A percentile compares a stretch with the other conserved stretches of the same genome.
Evolutionary conservation across 1,140 invertebrate species (phyloP).

Genomic region (Drosophila ambigua): DNA sequence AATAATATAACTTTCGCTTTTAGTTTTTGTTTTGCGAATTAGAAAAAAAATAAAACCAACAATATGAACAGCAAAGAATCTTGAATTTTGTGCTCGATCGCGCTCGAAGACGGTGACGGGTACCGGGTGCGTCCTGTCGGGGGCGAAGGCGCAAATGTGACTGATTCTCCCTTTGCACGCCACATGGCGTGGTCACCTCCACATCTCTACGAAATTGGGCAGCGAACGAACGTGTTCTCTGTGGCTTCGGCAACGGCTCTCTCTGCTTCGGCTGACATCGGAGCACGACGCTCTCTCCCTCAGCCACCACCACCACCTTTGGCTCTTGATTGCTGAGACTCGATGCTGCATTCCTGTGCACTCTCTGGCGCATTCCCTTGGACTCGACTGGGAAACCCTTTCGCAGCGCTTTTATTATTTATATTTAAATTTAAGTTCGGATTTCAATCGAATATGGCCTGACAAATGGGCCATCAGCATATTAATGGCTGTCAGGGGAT

Average conservation of each 20-base stretch:
- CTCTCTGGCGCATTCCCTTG: constrained; percentile 9
- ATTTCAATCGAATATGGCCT: constrained; percentile 31
- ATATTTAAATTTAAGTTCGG: constrained; percentile 49
- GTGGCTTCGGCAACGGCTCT: not conserved
- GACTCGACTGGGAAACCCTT: constrained; percentile 8
- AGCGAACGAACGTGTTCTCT: not conserved
- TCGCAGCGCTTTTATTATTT: not conserved
- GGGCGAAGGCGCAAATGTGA: constrained; percentile 54
- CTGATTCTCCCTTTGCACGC: constrained; percentile 60
- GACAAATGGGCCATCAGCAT: constrained; percentile 46
- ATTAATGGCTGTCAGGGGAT: constrained; percentile 15
- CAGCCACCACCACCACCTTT: too few species aligned
- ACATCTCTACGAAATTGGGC: not conserved
- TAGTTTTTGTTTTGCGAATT: constrained; percentile 3
- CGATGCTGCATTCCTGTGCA: not conserved
- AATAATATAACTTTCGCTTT: not conserved
- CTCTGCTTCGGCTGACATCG: not conserved
- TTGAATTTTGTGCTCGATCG: constrained; percentile 5
- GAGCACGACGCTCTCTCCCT: too few species aligned
- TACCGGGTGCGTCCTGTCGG: constrained; percentile 43
- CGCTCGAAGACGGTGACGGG: constrained; percentile 11
- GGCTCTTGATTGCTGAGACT: too few species aligned
- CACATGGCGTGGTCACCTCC: constrained; percentile 52
- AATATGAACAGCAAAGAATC: not conserved
- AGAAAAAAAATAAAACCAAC: constrained; percentile 3